A percentile compares a stretch with the other conserved stretches of the same genome.
phyloP scores from a whole-genome alignment of 1,140 invertebrate species.

The Leptopilina boulardi region DNA sequence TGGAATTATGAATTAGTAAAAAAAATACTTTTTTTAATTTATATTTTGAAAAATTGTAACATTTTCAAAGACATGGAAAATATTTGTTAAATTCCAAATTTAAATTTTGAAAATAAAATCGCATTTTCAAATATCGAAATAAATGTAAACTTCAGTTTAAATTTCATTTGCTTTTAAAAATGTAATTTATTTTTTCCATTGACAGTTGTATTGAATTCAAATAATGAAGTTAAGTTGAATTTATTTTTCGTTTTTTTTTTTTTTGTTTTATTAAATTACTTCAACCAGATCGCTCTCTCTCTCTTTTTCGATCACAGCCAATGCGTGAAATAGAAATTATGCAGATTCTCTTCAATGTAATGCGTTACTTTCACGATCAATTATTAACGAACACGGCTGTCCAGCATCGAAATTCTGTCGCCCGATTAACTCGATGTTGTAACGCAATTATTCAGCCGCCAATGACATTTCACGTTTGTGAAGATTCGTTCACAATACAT shows the following conservation, averaged over 20 bases:
- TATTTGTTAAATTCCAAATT: background rate
- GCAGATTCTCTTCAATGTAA: background rate
- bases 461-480: conserved; percentile 38
- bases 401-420: conserved; percentile 55
- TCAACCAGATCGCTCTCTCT: background rate
- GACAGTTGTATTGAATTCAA: conserved; percentile 2
- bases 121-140: background rate
- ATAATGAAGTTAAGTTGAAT: background rate
- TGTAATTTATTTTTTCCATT: conserved; percentile 5
- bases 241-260: conserved; percentile 5
- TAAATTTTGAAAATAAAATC: background rate
- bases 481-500: conserved; percentile 28
- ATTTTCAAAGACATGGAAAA: too few species aligned
- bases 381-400: conserved; percentile 51
- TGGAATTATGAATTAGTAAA: too few species aligned
- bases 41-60: too few species aligned
- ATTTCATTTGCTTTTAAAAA: background rate
- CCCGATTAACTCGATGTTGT: conserved; percentile 40
- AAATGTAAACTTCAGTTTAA: background rate
- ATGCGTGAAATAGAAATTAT: conserved; percentile 11
- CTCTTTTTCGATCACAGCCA: background rate
- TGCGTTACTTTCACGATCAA: conserved; percentile 53
- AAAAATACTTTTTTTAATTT: too few species aligned
- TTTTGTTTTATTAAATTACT: conserved; percentile 13
- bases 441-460: conserved; percentile 61